Evolutionary conservation across 1,140 invertebrate species (phyloP).

Genomic region (Drosophila quadrilineata): DNA sequence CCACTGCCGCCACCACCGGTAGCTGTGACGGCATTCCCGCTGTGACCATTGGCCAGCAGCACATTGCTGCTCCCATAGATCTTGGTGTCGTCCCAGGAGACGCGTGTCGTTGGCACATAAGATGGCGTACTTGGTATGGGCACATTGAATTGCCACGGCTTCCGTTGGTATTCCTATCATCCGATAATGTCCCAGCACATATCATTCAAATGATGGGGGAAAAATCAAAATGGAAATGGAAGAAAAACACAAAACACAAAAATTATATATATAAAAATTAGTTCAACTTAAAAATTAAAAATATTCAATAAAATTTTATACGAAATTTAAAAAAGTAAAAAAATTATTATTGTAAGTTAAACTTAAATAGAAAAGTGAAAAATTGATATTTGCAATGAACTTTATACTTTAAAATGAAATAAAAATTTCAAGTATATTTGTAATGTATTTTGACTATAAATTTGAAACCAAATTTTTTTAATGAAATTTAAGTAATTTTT

Average conservation of each 20-base stretch:
- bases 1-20: no score
- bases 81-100: constrained; percentile 80
- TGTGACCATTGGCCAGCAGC: constrained; percentile 31
- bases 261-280: background rate
- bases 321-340: background rate
- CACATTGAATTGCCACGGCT: constrained; percentile 73
- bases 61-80: constrained; percentile 58
- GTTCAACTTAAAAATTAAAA: background rate
- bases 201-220: constrained; percentile 5
- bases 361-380: no score
- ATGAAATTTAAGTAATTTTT: no score
- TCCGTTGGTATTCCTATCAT: constrained; percentile 56
- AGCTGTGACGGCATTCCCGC: constrained; percentile 24
- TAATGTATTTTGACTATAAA: no score
- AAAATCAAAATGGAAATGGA: background rate
- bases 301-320: background rate
- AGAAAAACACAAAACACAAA: constrained; percentile 20
- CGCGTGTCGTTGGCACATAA: constrained; percentile 76
- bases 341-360: no score
- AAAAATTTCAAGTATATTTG: no score
- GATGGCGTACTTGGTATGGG: constrained; percentile 75
- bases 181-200: no score
- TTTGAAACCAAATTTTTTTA: no score
- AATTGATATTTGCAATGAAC: no score
- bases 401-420: no score